A percentile compares a stretch with the other conserved stretches of the same genome.
Conservation (phyloP, 35 echinoderm and acorn worm genomes). For the Apostichopus parvimensis region DNA sequence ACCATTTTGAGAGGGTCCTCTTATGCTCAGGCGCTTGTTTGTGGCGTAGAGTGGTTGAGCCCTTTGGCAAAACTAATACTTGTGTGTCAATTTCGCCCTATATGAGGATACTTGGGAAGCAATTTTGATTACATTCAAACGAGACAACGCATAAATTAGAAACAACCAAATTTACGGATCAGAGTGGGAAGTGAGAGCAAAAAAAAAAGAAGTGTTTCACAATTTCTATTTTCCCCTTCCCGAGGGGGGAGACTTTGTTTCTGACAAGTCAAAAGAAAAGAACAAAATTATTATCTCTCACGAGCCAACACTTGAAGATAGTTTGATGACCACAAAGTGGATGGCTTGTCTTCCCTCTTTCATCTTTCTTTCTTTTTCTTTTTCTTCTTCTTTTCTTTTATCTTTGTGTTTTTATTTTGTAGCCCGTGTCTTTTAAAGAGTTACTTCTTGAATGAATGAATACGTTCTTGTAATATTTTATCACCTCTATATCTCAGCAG, state of each 20-base stretch:
- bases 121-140: slow-evolving; percentile 52
- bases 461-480: too few relatives aligned
- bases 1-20: slow-evolving; percentile 27
- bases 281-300: slow-evolving; percentile 56
- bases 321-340: slow-evolving; percentile 43
- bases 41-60: slow-evolving; percentile 48
- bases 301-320: slow-evolving; percentile 25
- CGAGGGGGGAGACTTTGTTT: slow-evolving; percentile 32
- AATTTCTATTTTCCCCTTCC: slow-evolving; percentile 13
- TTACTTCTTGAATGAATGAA: not conserved
- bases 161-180: slow-evolving; percentile 25
- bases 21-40: slow-evolving; percentile 31
- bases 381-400: too few relatives aligned
- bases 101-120: slow-evolving; percentile 33
- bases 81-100: slow-evolving; percentile 57
- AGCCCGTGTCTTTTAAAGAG: not conserved
- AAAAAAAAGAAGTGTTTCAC: slow-evolving; percentile 11
- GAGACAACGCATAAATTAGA: slow-evolving; percentile 59
- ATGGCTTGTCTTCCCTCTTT: slow-evolving; percentile 4
- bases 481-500: too few relatives aligned
- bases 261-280: slow-evolving; percentile 14
- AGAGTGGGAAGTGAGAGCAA: not conserved
- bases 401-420: not conserved
- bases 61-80: slow-evolving; percentile 50
- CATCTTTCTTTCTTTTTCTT: not conserved